A percentile compares a stretch with the other conserved stretches of the same genome.
phyloP scores from a whole-genome alignment of 2,797 vertebrate genomes.

The Gymnothorax reevesii region DNA sequence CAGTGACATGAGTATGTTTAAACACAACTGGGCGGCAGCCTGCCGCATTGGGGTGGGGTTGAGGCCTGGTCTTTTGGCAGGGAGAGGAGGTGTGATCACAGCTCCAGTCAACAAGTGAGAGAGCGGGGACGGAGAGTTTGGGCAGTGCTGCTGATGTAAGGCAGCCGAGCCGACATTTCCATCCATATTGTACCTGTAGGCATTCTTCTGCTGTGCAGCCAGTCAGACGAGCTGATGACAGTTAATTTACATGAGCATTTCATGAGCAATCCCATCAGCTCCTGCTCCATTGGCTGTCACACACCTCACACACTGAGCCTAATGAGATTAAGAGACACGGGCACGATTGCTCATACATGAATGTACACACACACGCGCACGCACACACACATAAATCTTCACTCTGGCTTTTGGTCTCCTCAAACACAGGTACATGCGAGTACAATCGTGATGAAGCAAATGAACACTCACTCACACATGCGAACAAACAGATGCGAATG shows the following conservation, averaged over 20 bases:
- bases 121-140: background rate
- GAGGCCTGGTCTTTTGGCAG: background rate
- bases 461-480: background rate
- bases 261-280: slow-evolving; percentile 32
- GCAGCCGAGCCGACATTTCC: background rate
- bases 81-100: background rate
- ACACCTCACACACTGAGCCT: too few species aligned
- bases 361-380: too few species aligned
- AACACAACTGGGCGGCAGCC: too few species aligned
- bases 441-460: too few species aligned
- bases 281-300: slow-evolving; percentile 42
- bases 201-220: slow-evolving; percentile 51
- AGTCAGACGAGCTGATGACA: slow-evolving; percentile 71
- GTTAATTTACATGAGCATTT: slow-evolving; percentile 75
- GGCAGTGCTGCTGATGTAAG: background rate
- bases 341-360: too few species aligned
- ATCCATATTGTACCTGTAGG: slow-evolving; percentile 40
- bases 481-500: slow-evolving; percentile 37
- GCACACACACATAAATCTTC: background rate
- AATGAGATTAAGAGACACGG: too few species aligned
- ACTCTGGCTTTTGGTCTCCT: too few species aligned
- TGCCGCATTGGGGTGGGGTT: background rate
- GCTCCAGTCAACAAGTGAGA: background rate
- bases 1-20: too few species aligned
- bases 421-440: background rate